Percentiles rank a stretch among this genome's conserved stretches.
Conservation (phyloP, 2,113 vertebrate genomes). For the Chinchilla lanigera region DNA sequence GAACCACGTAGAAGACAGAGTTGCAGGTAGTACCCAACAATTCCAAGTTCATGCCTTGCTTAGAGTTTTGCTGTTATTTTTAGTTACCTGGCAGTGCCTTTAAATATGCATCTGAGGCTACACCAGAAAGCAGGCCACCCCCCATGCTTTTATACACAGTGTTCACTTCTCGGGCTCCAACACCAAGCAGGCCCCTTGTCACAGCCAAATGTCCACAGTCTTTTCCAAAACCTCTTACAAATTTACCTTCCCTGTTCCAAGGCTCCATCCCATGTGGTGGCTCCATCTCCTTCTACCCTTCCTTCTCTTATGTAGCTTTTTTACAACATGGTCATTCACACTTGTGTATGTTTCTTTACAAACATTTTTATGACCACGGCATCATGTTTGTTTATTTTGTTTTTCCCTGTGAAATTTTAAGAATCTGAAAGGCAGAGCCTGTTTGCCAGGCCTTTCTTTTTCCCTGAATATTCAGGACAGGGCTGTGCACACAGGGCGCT, state of each 20-base stretch:
- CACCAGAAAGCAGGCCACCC: not conserved
- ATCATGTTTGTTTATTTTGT: conserved; percentile 37
- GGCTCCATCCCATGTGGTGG: not conserved
- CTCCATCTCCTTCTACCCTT: not conserved
- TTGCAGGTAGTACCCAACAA: not conserved
- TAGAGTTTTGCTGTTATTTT: not conserved
- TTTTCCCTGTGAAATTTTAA: not conserved
- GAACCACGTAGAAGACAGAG: not conserved
- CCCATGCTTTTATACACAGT: not conserved
- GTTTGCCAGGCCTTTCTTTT: not conserved
- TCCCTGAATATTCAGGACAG: not conserved
- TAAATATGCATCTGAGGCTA: not conserved
- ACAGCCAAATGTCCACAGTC: not conserved
- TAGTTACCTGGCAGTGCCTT: not conserved
- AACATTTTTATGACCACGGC: not conserved
- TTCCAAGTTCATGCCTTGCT: not conserved
- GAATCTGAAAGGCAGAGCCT: conserved; percentile 13
- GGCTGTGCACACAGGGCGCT: not conserved
- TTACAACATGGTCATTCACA: not conserved
- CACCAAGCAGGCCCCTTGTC: not conserved
- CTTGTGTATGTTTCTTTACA: not conserved
- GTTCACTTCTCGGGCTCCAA: not conserved
- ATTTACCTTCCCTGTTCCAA: not conserved
- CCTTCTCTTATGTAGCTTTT: not conserved
- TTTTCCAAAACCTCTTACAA: not conserved